Base-by-base conservation (phyloP, 2,113 vertebrate genomes). In the Otus sunia region DNA sequence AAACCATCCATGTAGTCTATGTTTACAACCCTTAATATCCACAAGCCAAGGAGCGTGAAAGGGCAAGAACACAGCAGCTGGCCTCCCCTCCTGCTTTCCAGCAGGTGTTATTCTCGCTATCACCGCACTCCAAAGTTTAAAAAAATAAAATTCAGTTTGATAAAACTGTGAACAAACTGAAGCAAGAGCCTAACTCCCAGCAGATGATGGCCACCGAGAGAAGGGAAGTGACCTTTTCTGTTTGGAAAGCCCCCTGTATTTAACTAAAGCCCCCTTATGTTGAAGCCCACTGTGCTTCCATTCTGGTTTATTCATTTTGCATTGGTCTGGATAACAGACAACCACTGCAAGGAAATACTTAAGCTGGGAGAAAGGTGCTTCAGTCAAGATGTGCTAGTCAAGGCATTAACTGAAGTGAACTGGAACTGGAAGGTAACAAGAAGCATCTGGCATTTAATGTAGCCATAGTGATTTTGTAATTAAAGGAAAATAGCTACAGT, bases 381-480 rank as follows among this genome's bases (percentile, higher is more conserved):
- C 63, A 64, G 59, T 72, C 55, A 80, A 75, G 52, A 64, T 39
- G 16, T 53, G 29, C 36, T 68, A 88, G 43, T 86, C 69, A 78
- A 81, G 73, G 39, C 9, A 11, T 83, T 60, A 69, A 47, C 49
- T 74, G 76, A 86, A 90, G 72, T 80, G 73, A 96, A 92, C 67
- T 89, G 73, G 91, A 97, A 94, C 78, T 90, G 78, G 74, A 91
- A 94, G 56, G 39, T 85, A 90, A 92, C 11, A 66, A 74, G 81
- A 78, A 97, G 77, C 74, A 94, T 89, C 91, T 95, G 93, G 86
- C 58, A 43, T 86, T 94, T 94, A 95, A 94, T 45, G 64, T 86
- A 91, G 87, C 67, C 91, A 83, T 34, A 73, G 75, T 1, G 8
- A 88, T 74, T 89, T 71, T 95, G 68, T 92, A 96, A 95, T 96